These are phyloP conservation scores for Archips xylosteana DNA, from an alignment of 2,888 invertebrate genomes.

Conservation along the genomic window DNA sequence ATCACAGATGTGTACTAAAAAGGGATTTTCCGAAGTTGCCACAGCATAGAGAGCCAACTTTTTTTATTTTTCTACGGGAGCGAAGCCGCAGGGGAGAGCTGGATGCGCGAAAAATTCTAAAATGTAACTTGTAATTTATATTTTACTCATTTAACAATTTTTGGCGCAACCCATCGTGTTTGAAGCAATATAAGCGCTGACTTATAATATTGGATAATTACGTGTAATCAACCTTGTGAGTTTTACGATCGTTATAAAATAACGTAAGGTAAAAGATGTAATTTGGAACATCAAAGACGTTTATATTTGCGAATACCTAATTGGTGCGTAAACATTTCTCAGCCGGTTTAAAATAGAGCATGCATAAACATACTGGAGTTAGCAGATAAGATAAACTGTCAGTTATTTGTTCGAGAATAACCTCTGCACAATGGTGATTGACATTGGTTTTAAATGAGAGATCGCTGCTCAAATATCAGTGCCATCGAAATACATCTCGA, in stretches of 20 bases:
- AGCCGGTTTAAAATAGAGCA: slow-evolving; percentile 26
- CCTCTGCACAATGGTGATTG: slow-evolving; percentile 15
- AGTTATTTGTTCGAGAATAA: slow-evolving; percentile 7
- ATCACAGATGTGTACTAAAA: too few species aligned
- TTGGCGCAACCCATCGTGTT: background rate
- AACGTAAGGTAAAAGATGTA: slow-evolving; percentile 19
- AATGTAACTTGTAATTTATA: background rate
- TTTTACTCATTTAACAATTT: background rate
- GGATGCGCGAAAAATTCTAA: background rate
- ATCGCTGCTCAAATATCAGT: background rate
- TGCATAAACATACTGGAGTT: slow-evolving; percentile 16
- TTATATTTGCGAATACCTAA: slow-evolving; percentile 26
- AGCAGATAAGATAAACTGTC: slow-evolving; percentile 31
- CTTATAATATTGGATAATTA: slow-evolving; percentile 2
- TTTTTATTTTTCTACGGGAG: too few species aligned
- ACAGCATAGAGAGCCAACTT: too few species aligned
- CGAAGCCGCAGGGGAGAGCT: too few species aligned
- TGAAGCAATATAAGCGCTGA: slow-evolving; percentile 17
- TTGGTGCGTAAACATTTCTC: slow-evolving; percentile 33
- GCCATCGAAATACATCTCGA: background rate
- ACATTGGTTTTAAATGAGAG: background rate
- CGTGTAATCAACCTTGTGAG: slow-evolving; percentile 27
- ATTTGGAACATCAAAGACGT: slow-evolving; percentile 36
- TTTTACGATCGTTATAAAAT: slow-evolving; percentile 29
- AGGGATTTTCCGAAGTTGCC: too few species aligned